Conservation (phyloP, 2,888 invertebrate genomes). For the Shargacucullia verbasci region DNA sequence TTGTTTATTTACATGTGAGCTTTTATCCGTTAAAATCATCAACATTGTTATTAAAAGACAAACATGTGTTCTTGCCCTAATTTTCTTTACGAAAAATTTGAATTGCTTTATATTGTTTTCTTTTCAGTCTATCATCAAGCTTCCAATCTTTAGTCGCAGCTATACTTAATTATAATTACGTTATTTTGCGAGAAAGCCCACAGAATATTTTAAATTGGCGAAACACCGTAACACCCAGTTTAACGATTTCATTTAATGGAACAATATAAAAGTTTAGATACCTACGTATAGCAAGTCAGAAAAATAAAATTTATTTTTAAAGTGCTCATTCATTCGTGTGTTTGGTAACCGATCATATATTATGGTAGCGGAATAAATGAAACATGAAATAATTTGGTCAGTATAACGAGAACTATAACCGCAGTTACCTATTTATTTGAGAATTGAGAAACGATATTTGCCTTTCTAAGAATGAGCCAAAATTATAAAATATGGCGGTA, state of each 20-base stretch:
- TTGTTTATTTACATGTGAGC: slow-evolving; percentile 8
- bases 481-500: no score
- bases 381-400: slow-evolving; percentile 3
- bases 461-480: no score
- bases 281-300: not conserved
- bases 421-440: no score
- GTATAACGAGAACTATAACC: no score
- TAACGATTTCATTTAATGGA: slow-evolving; percentile 15
- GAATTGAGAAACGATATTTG: no score
- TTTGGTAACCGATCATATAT: slow-evolving; percentile 1
- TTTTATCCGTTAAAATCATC: not conserved
- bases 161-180: no score
- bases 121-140: no score
- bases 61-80: not conserved
- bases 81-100: not conserved
- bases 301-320: slow-evolving; percentile 18
- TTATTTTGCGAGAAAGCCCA: no score
- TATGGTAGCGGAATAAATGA: slow-evolving; percentile 4
- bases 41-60: no score
- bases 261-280: slow-evolving; percentile 3
- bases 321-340: slow-evolving; percentile 7
- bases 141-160: no score
- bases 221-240: slow-evolving; percentile 1
- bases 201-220: not conserved
- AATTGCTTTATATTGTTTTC: no score